Percentiles rank a stretch among this genome's conserved stretches.
These are phyloP conservation scores for Crotophaga sulcirostris DNA, from an alignment of 2,113 vertebrate species.

Conservation along the genomic window DNA sequence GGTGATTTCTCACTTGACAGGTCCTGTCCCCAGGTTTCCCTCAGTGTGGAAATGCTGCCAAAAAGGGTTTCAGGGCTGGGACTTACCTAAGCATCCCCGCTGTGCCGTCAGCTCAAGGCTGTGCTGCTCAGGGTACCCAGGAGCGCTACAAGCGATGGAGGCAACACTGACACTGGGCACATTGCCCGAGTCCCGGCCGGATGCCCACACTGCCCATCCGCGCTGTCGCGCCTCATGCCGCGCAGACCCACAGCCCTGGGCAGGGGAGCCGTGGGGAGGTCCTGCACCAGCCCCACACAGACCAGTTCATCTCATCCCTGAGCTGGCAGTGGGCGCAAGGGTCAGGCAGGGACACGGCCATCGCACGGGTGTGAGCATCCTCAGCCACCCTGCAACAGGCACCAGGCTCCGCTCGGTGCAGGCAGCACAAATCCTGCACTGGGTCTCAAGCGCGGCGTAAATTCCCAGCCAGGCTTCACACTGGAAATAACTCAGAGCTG, in stretches of 20 bases:
- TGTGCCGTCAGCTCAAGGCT: no score
- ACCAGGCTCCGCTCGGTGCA: rapidly evolving
- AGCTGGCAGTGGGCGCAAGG: rapidly evolving
- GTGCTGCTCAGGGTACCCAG: no score
- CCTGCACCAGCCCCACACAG: rapidly evolving
- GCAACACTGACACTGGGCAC: no score
- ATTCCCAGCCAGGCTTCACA: background rate
- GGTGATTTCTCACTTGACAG: background rate
- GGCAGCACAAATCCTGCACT: background rate
- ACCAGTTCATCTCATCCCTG: background rate
- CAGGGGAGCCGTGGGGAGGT: background rate
- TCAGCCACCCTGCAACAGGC: background rate
- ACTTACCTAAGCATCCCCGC: no score
- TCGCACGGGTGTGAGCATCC: background rate
- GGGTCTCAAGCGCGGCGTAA: rapidly evolving
- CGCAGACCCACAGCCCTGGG: background rate
- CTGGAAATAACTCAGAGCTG: background rate
- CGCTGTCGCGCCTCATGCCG: rapidly evolving
- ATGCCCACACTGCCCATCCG: background rate
- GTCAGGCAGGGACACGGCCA: rapidly evolving
- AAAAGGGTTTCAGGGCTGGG: no score
- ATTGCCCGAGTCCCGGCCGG: no score
- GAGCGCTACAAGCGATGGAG: no score
- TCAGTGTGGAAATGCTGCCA: background rate
- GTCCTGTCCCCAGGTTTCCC: background rate